phyloP scores from a whole-genome alignment of 2,797 vertebrate species.

The Xiphorhynchus erythropygius region DNA sequence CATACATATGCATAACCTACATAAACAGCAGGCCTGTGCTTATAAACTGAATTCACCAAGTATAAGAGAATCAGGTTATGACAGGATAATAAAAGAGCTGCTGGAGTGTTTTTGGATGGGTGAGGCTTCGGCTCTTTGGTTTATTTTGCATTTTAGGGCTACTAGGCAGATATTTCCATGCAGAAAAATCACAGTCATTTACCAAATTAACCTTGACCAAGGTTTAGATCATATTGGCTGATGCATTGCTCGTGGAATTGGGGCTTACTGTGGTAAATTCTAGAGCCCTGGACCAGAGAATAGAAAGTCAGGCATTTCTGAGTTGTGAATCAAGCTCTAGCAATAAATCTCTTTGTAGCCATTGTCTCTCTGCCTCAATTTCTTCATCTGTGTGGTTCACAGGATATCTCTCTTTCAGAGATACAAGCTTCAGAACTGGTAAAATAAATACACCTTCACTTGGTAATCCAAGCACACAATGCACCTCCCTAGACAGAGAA shows the following conservation, averaged over 20 bases:
- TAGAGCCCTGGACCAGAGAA: not conserved
- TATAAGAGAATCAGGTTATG: not conserved
- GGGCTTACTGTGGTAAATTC: not conserved
- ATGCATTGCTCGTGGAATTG: not conserved
- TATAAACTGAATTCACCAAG: not conserved
- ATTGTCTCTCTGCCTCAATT: not conserved
- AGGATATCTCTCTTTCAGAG: not conserved
- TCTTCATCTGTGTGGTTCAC: not conserved
- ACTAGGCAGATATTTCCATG: not conserved
- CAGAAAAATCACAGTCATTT: not conserved
- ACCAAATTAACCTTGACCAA: not conserved
- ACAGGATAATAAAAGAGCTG: not conserved
- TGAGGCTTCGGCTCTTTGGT: not conserved
- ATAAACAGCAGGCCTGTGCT: not conserved
- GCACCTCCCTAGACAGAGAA: not conserved
- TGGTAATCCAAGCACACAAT: not conserved
- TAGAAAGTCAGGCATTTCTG: not conserved
- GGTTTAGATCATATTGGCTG: not conserved
- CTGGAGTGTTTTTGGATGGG: not conserved
- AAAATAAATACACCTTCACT: not conserved
- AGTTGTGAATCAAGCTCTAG: not conserved
- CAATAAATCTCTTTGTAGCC: not conserved
- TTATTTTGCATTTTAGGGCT: not conserved
- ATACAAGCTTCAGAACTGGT: not conserved
- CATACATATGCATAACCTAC: not conserved